Evolutionary conservation across 1,140 invertebrate species (phyloP).

Genomic region (Euschistus heros): DNA sequence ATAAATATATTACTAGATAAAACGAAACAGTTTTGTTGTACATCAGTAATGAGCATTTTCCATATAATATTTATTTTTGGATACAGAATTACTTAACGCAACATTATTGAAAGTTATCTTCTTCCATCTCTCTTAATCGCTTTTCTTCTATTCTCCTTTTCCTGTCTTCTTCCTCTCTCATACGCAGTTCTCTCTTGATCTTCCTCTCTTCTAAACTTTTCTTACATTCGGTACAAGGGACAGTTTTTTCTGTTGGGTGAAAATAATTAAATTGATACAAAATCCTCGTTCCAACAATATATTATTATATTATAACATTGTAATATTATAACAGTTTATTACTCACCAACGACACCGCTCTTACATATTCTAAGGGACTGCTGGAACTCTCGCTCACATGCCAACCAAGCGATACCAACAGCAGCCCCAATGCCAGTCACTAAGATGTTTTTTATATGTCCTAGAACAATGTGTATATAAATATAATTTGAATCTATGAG

Average conservation of each 20-base stretch:
- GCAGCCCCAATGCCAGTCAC: not conserved
- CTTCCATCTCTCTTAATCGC: not conserved
- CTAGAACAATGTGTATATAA: not conserved
- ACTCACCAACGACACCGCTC: not conserved
- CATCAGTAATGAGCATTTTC: too few species aligned
- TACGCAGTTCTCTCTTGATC: not conserved
- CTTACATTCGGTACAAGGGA: not conserved
- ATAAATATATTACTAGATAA: too few species aligned
- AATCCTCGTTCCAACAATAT: too few species aligned
- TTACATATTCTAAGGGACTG: not conserved
- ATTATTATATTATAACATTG: too few species aligned
- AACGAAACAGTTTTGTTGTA: too few species aligned
- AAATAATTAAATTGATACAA: too few species aligned
- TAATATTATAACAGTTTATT: too few species aligned
- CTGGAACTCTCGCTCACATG: slow-evolving; percentile 1
- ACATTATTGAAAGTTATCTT: not conserved
- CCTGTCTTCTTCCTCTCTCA: not conserved
- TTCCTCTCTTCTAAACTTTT: not conserved
- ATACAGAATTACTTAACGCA: not conserved
- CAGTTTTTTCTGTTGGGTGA: not conserved
- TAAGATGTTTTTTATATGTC: not conserved
- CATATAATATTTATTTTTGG: too few species aligned
- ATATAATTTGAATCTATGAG: too few species aligned
- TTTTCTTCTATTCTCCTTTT: not conserved
- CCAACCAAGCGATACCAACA: not conserved